These are phyloP conservation scores for Mellivora capensis DNA, from an alignment of 2,113 vertebrate genomes.

Conservation along the genomic window DNA sequence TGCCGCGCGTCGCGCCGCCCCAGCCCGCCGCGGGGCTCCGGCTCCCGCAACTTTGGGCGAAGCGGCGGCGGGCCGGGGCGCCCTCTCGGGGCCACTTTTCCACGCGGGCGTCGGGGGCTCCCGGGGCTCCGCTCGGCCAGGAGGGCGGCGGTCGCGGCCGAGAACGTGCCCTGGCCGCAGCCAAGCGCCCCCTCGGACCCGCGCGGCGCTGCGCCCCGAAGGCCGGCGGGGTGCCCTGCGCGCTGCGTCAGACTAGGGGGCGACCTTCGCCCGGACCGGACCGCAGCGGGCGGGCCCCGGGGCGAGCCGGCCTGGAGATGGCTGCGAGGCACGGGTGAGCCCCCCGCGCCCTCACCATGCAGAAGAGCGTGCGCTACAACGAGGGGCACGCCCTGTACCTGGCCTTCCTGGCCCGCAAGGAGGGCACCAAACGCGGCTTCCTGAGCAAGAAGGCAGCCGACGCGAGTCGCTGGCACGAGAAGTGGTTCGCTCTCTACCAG, in stretches of 20 bases:
- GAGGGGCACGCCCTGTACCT: conserved; percentile 96
- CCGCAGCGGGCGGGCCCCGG: background rate
- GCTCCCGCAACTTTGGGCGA: conserved; percentile 41
- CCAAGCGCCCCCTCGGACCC: background rate
- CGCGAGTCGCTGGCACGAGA: conserved; percentile 97
- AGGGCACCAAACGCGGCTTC: conserved; percentile 94
- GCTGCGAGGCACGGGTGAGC: background rate
- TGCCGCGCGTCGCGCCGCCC: background rate
- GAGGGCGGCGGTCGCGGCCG: background rate
- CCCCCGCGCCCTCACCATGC: conserved; percentile 83
- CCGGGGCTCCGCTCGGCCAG: background rate
- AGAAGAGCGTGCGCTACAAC: conserved; percentile 97
- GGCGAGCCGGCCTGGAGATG: conserved; percentile 11
- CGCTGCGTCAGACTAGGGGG: background rate
- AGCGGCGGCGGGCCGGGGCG: background rate
- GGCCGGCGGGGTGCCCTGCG: background rate
- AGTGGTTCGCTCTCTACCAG: conserved; percentile 97
- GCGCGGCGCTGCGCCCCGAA: background rate
- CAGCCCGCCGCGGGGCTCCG: background rate
- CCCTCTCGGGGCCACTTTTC: background rate
- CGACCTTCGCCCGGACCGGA: background rate
- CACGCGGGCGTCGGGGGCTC: background rate
- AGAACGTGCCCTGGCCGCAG: background rate
- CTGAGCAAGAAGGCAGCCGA: conserved; percentile 95
- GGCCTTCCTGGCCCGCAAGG: conserved; percentile 93